phyloP scores from a whole-genome alignment of 1,140 invertebrate species.

The Pachypeltis micranthus region DNA sequence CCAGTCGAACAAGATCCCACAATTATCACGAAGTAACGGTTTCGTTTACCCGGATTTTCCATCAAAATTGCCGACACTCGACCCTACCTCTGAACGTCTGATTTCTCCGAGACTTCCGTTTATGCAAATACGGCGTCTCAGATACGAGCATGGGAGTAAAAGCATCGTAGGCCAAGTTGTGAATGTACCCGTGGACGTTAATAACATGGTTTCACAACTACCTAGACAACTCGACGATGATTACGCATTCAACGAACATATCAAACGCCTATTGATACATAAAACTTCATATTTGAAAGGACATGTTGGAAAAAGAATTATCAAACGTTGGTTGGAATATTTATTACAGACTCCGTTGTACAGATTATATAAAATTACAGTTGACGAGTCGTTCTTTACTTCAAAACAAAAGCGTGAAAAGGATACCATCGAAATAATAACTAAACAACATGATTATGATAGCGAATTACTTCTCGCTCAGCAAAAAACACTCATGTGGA shows the following conservation, averaged over 20 bases:
- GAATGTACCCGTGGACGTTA: neutral
- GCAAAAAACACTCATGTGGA: too few relatives aligned
- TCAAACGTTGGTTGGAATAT: conserved; percentile 19
- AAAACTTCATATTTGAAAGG: conserved; percentile 18
- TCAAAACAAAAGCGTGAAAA: neutral
- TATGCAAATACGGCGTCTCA: conserved; percentile 5
- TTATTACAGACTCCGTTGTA: conserved; percentile 22
- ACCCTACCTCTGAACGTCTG: neutral
- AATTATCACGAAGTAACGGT: neutral
- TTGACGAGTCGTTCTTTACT: conserved; percentile 22
- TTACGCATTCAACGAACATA: conserved; percentile 11
- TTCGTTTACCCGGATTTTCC: neutral
- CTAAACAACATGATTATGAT: too few relatives aligned
- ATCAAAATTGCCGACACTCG: neutral
- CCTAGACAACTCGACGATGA: neutral
- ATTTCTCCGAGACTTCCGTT: conserved; percentile 1
- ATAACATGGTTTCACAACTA: conserved; percentile 5
- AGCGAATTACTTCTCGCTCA: too few relatives aligned
- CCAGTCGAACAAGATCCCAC: neutral
- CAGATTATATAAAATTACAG: conserved; percentile 23
- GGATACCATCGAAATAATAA: conserved; percentile 3
- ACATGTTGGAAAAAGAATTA: conserved; percentile 19
- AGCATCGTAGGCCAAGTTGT: neutral
- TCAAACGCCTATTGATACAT: conserved; percentile 13
- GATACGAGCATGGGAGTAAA: conserved; percentile 4